These are phyloP conservation scores for Balearica regulorum DNA, from an alignment of 2,797 vertebrate genomes.

Conservation along the genomic window DNA sequence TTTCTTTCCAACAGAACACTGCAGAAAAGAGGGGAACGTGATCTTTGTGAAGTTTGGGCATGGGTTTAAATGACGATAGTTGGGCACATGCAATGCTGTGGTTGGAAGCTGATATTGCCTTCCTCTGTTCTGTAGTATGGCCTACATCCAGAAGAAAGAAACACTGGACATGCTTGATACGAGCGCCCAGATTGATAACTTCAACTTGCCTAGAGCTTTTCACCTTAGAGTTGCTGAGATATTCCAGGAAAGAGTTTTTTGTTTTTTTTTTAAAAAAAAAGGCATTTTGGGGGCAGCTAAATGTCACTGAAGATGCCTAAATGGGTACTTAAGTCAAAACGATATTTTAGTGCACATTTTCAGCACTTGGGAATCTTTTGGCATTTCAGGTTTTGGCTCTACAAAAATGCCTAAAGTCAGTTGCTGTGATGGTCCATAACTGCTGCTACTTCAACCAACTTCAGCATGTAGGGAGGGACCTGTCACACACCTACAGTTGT, in stretches of 20 bases:
- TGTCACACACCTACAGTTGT: not conserved
- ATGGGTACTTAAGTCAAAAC: not conserved
- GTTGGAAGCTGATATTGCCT: not conserved
- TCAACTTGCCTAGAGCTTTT: not conserved
- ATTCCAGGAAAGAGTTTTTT: not conserved
- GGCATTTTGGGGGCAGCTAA: not conserved
- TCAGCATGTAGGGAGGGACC: not conserved
- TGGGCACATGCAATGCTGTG: not conserved
- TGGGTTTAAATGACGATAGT: not conserved
- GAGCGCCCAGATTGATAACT: not conserved
- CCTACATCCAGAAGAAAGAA: not conserved
- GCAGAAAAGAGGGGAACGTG: not conserved
- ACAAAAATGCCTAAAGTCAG: not conserved
- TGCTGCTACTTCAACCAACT: not conserved
- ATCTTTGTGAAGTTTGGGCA: not conserved
- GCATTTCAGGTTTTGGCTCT: not conserved
- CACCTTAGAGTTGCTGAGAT: not conserved
- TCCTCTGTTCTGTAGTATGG: not conserved
- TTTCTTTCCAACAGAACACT: not conserved
- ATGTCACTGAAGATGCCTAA: not conserved
- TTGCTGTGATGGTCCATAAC: not conserved
- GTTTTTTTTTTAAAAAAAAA: not conserved
- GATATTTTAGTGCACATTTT: not conserved
- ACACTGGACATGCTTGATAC: not conserved
- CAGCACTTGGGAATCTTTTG: not conserved